Percentiles rank a stretch among this genome's conserved stretches.
Evolutionary conservation across 2,113 vertebrate species (phyloP).

Genomic region (Capra hircus): DNA sequence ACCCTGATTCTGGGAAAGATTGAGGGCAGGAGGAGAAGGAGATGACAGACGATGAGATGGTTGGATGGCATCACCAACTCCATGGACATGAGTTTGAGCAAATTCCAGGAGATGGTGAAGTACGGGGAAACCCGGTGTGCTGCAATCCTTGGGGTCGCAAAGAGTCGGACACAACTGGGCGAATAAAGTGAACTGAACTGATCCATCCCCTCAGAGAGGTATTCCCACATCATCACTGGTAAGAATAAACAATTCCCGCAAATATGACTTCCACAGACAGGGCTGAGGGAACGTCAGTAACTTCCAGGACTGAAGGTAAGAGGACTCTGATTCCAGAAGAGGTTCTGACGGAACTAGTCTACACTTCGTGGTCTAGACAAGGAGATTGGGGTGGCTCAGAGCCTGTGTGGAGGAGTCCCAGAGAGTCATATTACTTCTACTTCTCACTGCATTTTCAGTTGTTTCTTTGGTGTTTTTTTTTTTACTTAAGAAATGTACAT

Average conservation of each 20-base stretch:
- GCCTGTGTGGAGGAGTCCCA: background rate
- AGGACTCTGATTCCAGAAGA: background rate
- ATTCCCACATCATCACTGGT: background rate
- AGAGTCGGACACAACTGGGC: background rate
- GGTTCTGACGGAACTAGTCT: background rate
- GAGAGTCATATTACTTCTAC: background rate
- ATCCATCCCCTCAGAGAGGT: background rate
- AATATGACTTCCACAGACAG: background rate
- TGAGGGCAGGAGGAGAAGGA: background rate
- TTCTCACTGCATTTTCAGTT: background rate
- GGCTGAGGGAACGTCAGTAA: background rate
- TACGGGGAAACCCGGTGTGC: rapidly evolving
- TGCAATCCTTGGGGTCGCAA: background rate
- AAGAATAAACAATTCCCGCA: background rate
- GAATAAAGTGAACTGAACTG: background rate
- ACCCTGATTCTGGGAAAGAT: background rate
- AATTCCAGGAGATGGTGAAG: background rate
- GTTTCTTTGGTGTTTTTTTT: background rate
- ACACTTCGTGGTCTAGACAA: background rate
- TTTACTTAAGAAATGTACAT: background rate
- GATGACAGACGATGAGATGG: background rate
- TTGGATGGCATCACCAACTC: background rate
- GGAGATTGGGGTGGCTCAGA: background rate
- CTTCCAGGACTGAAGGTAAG: background rate
- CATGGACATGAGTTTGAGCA: background rate